A percentile compares a stretch with the other conserved stretches of the same genome.
phyloP scores from a whole-genome alignment of 2,113 vertebrate genomes.

The Camarhynchus parvulus region DNA sequence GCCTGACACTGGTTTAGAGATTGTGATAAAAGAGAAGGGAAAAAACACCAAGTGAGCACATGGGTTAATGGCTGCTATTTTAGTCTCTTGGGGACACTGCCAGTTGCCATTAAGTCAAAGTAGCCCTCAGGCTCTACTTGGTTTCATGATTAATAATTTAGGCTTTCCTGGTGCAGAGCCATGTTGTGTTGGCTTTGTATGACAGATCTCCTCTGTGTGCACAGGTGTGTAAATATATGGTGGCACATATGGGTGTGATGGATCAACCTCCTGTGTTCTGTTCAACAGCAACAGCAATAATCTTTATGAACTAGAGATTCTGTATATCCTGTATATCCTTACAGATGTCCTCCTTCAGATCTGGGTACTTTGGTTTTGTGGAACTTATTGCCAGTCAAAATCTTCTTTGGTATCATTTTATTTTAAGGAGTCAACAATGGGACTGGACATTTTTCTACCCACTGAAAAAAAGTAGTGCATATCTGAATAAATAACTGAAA shows the following conservation, averaged over 20 bases:
- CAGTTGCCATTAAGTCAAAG: conserved; percentile 54
- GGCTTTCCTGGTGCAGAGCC: conserved; percentile 26
- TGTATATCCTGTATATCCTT: background rate
- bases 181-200: background rate
- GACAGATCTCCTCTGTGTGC: background rate
- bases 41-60: background rate
- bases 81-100: conserved; percentile 20
- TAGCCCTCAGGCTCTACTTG: conserved; percentile 51
- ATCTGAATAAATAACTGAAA: conserved; percentile 78
- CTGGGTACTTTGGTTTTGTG: background rate
- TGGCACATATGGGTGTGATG: background rate
- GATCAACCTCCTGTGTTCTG: background rate
- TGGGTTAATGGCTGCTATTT: conserved; percentile 44
- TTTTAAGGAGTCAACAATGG: conserved; percentile 68
- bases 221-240: background rate
- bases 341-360: background rate
- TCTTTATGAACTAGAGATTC: background rate
- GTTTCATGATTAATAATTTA: conserved; percentile 58
- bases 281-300: background rate
- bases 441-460: conserved; percentile 69
- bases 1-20: background rate
- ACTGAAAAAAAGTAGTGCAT: conserved; percentile 63
- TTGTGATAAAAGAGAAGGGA: conserved; percentile 8
- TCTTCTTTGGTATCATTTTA: conserved; percentile 47
- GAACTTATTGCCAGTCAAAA: conserved; percentile 2